Conservation (phyloP, 2,888 invertebrate genomes). For the Ramazzottius varieornatus region DNA sequence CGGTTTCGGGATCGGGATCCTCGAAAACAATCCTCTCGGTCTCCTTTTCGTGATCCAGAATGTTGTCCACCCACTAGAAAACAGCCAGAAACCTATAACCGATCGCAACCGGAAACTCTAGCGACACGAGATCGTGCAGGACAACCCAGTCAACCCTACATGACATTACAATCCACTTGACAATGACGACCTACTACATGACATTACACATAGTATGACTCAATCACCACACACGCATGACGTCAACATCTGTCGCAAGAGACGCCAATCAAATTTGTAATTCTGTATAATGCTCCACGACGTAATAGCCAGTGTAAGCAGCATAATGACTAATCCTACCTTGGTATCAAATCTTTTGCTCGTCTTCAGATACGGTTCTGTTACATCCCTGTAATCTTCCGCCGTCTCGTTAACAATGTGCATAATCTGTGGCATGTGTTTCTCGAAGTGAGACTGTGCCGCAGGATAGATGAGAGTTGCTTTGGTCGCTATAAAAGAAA, state of each 20-base stretch:
- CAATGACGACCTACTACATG: too few species aligned
- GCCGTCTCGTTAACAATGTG: constrained; percentile 60
- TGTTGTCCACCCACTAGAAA: constrained; percentile 84
- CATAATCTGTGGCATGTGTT: constrained; percentile 45
- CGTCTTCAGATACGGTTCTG: constrained; percentile 42
- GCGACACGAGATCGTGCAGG: too few species aligned
- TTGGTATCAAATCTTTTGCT: constrained; percentile 46
- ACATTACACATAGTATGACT: too few species aligned
- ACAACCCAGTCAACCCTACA: too few species aligned
- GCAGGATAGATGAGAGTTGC: constrained; percentile 74
- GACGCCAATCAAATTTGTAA: too few species aligned
- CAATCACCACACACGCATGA: too few species aligned
- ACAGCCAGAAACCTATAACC: constrained; percentile 6
- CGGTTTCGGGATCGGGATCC: constrained; percentile 44
- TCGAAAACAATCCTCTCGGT: constrained; percentile 58
- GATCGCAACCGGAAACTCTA: too few species aligned
- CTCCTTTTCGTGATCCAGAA: constrained; percentile 69
- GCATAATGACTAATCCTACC: constrained; percentile 12
- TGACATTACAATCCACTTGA: too few species aligned
- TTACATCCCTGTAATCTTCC: constrained; percentile 46
- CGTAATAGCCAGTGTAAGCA: too few species aligned
- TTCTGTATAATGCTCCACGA: background rate
- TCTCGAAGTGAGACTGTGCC: constrained; percentile 63
- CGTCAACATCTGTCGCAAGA: too few species aligned
- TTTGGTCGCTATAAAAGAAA: constrained; percentile 40